Conservation (phyloP, 2,888 invertebrate genomes). For the Mythimna vitellina region DNA sequence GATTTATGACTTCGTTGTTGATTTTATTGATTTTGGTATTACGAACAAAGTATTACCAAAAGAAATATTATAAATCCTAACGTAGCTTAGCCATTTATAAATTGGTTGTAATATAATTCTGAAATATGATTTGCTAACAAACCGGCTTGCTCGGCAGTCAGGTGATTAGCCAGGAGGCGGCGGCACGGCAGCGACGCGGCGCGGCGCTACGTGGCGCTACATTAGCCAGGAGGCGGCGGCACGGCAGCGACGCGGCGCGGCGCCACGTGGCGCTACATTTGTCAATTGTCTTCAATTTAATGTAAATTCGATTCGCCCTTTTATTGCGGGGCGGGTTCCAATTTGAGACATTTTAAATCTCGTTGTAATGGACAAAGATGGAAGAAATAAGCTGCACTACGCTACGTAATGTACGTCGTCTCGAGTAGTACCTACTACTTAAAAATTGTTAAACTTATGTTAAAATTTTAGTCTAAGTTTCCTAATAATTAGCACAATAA, state of each 20-base stretch:
- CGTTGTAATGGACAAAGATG: constrained; percentile 1
- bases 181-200: neutral
- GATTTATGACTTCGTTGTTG: neutral
- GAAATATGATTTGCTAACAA: constrained; percentile 48
- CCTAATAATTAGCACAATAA: too few species aligned
- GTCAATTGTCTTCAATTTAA: constrained; percentile 50
- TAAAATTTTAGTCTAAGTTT: too few species aligned
- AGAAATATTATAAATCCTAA: constrained; percentile 5
- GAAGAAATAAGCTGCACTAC: constrained; percentile 1
- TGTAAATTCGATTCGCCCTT: constrained; percentile 48
- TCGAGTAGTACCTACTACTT: neutral
- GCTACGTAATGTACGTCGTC: neutral
- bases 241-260: neutral
- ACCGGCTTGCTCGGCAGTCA: constrained; percentile 9
- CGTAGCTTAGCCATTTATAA: constrained; percentile 14
- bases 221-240: constrained; percentile 22
- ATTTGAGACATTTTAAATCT: constrained; percentile 32
- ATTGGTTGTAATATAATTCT: constrained; percentile 39
- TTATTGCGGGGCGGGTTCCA: constrained; percentile 26
- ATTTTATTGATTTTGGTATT: constrained; percentile 8
- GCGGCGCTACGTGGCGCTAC: constrained; percentile 25
- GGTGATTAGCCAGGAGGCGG: constrained; percentile 38
- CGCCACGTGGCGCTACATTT: constrained; percentile 44
- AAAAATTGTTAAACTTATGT: too few species aligned
- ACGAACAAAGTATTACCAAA: neutral